Percentiles rank a stretch among this genome's conserved stretches.
Evolutionary conservation across 2,888 invertebrate genomes (phyloP).

Genomic region (Pseudoips prasinana): DNA sequence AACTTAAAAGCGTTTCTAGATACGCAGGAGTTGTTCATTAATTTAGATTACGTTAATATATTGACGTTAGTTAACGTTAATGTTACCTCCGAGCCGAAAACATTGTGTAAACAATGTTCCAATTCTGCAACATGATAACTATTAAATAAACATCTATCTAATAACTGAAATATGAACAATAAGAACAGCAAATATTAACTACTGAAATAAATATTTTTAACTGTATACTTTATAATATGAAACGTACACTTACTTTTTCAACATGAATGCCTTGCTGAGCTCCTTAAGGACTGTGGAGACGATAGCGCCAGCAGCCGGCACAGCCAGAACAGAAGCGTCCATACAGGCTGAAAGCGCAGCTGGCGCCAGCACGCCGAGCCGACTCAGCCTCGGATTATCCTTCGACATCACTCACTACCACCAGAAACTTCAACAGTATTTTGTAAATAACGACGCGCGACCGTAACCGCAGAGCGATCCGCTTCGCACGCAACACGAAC

Average conservation of each 20-base stretch:
- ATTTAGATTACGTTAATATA: too few species aligned
- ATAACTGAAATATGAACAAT: too few species aligned
- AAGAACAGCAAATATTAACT: too few species aligned
- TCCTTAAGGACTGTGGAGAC: conserved; percentile 74
- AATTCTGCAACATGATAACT: too few species aligned
- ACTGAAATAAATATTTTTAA: too few species aligned
- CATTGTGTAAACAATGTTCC: too few species aligned
- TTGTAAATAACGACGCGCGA: conserved; percentile 50
- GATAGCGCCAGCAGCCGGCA: conserved; percentile 73
- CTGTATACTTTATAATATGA: too few species aligned
- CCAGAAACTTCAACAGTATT: conserved; percentile 20
- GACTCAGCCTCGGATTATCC: conserved; percentile 54
- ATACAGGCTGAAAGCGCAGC: conserved; percentile 72
- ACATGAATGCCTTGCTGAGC: conserved; percentile 75
- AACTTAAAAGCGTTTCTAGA: too few species aligned
- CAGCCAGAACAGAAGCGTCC: conserved; percentile 73
- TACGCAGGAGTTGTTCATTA: too few species aligned
- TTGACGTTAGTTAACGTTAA: too few species aligned
- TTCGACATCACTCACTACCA: conserved; percentile 59
- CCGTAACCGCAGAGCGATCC: conserved; percentile 71
- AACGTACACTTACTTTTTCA: conserved; percentile 63
- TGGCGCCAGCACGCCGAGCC: conserved; percentile 72
- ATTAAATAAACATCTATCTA: too few species aligned
- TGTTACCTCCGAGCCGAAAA: too few species aligned
- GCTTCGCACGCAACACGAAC: conserved; percentile 66